Conservation (phyloP, 2,113 vertebrate species). For the Acinonyx jubatus region DNA sequence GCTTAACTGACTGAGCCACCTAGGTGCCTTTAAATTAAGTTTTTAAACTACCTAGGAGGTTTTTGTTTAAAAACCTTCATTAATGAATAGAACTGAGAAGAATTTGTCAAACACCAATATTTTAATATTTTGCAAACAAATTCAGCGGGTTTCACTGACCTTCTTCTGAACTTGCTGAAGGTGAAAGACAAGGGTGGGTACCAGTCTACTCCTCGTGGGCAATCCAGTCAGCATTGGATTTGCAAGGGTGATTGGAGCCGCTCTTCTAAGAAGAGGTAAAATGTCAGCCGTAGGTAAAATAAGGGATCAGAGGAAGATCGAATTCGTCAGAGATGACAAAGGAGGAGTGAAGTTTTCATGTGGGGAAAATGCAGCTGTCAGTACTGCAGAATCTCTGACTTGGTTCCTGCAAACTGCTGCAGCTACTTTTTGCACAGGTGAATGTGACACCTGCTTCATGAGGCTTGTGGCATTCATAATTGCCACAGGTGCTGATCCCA, state of each 20-base stretch:
- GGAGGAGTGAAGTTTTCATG: neutral
- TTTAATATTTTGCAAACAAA: neutral
- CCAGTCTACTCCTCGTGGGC: neutral
- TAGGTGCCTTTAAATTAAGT: neutral
- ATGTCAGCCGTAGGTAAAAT: neutral
- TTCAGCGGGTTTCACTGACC: neutral
- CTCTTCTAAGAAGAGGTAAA: neutral
- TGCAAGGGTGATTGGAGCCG: neutral
- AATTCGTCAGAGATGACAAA: neutral
- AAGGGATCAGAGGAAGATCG: neutral
- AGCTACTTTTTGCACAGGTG: fast-evolving
- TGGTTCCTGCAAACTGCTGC: neutral
- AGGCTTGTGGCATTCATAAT: neutral
- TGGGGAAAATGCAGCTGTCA: neutral
- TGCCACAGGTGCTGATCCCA: neutral
- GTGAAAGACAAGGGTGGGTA: neutral
- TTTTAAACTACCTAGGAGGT: neutral
- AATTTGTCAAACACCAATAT: neutral
- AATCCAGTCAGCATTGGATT: neutral
- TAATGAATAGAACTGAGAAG: neutral
- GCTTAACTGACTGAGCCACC: neutral
- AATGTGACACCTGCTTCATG: neutral
- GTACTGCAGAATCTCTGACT: neutral
- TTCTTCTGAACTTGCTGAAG: neutral
- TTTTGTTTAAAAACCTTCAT: neutral